Conservation (phyloP, 2,888 invertebrate species). For the Aphidius colemani region DNA sequence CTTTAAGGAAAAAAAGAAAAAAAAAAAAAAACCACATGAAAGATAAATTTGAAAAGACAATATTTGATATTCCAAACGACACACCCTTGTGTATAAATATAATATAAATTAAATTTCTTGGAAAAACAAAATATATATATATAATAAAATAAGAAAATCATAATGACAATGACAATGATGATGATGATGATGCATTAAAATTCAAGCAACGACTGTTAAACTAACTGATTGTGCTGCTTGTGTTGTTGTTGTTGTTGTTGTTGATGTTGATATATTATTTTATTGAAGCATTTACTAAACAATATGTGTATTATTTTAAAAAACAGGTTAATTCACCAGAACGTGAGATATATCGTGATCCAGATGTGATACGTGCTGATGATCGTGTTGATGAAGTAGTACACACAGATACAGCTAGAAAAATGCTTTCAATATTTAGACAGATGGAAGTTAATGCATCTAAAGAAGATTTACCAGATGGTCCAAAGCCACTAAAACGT, state of each 20-base stretch:
- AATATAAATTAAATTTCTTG: no score
- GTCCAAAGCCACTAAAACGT: constrained; percentile 83
- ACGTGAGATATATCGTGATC: constrained; percentile 74
- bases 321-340: constrained; percentile 70
- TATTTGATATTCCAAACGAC: no score
- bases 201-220: constrained; percentile 8
- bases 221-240: background rate
- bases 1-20: no score
- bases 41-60: no score
- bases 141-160: no score
- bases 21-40: no score
- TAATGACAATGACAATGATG: no score
- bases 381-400: constrained; percentile 62
- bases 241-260: constrained; percentile 1
- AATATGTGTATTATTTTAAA: constrained; percentile 8
- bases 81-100: no score
- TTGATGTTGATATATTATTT: background rate
- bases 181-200: background rate
- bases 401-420: constrained; percentile 71
- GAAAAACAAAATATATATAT: no score
- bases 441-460: constrained; percentile 78
- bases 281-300: background rate
- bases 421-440: constrained; percentile 87
- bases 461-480: constrained; percentile 63
- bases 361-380: constrained; percentile 71